Base-by-base conservation (phyloP, 1,140 invertebrate species). In the Magallana angulata region DNA sequence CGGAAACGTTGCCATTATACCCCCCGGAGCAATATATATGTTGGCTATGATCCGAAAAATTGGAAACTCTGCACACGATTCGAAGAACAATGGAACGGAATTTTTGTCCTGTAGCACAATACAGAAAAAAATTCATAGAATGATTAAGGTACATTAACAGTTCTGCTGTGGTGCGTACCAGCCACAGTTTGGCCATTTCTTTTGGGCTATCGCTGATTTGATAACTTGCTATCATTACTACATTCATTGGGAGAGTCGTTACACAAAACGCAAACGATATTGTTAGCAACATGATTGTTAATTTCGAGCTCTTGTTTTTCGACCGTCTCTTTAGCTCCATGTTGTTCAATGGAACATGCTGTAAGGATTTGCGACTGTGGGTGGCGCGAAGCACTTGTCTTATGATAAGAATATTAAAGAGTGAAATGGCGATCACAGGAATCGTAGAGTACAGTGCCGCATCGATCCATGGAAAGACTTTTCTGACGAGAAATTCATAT, bases 71-170 rank as follows among this genome's bases (percentile, higher is more conserved):
- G 85, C 93, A 93, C 18, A 94, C 88, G 68, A 94, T 89, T 48
- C 91, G 85, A 3, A 90, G 83, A 7, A 94, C 91, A 85, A 94
- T 91, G 36, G 91, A 92, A 64, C 94, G 88, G 89, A 95, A 95
- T 85, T 93, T 94, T 76, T 93, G 92, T 48, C 94, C 94, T 56
- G 92, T 93, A 57, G 93, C 93, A 89, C 93, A 94, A 90, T 95
- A 95, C 18, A 95, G 89, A 85, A 94, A 94, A 88, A 95, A 95
- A 89, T 95, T 95, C 16, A 93, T 92, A 8, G 94, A 94, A 89
- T 95, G 94, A 89, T 95, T 95, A 1, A 94, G 60, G 90, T 94
- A 95, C 93, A 94, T 94, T 3, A 94, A 90, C 81, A 94, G 86
- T 71, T 93, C 91, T 1, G 92, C 90, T 24, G 93, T 89, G 0